These are phyloP conservation scores for Megastigmus dorsalis DNA, from an alignment of 2,888 invertebrate species.

Conservation along the genomic window DNA sequence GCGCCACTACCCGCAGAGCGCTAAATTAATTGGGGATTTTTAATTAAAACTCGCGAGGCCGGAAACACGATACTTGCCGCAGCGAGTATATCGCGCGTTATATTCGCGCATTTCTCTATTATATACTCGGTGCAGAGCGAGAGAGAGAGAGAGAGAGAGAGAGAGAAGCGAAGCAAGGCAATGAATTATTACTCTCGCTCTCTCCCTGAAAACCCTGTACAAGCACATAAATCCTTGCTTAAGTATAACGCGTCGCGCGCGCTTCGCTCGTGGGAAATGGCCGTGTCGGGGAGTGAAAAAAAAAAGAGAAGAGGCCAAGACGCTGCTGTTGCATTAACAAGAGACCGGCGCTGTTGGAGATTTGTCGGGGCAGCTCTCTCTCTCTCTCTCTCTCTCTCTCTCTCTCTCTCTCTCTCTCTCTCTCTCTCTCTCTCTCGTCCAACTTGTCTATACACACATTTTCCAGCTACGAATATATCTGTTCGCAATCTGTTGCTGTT, in stretches of 20 bases:
- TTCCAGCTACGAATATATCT: no score
- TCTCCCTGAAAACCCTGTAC: slow-evolving; percentile 2
- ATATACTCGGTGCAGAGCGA: neutral
- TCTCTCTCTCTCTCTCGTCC: no score
- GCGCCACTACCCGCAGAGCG: neutral
- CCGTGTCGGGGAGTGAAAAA: neutral
- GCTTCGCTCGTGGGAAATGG: neutral
- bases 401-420: no score
- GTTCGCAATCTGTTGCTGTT: no score
- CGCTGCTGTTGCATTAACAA: neutral
- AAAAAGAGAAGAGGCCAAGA: slow-evolving; percentile 9
- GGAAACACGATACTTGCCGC: no score
- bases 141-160: neutral
- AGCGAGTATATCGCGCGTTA: no score
- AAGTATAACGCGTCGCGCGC: slow-evolving; percentile 24
- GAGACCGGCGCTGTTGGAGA: no score
- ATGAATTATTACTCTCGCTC: slow-evolving; percentile 21
- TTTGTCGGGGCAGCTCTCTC: no score
- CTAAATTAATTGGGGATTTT: slow-evolving; percentile 24
- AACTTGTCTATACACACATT: no score
- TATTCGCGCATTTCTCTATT: no score
- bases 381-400: no score
- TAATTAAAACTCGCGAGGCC: neutral
- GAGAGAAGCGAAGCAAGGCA: neutral
- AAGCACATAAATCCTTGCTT: slow-evolving; percentile 27